Base-by-base conservation (phyloP, 2,113 vertebrate species). In the rat (Rattus norvegicus) region DNA sequence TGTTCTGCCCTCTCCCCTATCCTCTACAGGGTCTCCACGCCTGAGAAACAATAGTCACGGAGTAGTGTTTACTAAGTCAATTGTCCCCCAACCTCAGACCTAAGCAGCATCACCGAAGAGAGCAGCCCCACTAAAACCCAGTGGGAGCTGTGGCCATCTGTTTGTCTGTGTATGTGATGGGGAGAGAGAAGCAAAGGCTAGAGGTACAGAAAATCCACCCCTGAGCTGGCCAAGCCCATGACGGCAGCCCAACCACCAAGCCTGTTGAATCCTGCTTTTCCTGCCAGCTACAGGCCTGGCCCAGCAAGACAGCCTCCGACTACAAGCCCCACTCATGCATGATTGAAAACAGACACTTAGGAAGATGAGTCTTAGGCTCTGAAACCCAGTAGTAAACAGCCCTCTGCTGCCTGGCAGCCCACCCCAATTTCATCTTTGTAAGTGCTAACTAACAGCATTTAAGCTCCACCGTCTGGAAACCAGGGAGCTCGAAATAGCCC, bases 341-440 rank as follows among this genome's bases (percentile, higher is more conserved):
- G 91, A 96, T 79, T 89, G 80, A 91, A 96, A 94, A 70, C 76
- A 90, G 92, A 77, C 79, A 91, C 92, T 96, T 88, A 91, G 81
- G 76, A 89, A 96, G 95, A 96, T 95, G 92, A 84, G 81, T 69
- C 80, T 88, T 36, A 43, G 28, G 59, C 61, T 88, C 94, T 20
- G 61, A 95, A 86, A 91, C 30, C 91, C 43, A 93, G 92, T 17
- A 36, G 47, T 28, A 3, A 54, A 86, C 77, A 77, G 91, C 76
- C 91, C 89, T 73, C 75, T 8, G 88, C 91, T 81, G 52, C 91
- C 80, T 90, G 88, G 85, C 80, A 91, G 72, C 47, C n/a, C 0
- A 12, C 77, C 43, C 59, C 93, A 89, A 73, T 79, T 86, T 88
- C 83, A 93, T 97, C 86, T 86, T 92, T 59, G 73, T 94, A 86